A percentile compares a stretch with the other conserved stretches of the same genome.
These are phyloP conservation scores for Drosophila borborema DNA, from an alignment of 2,888 invertebrate genomes.

Conservation along the genomic window DNA sequence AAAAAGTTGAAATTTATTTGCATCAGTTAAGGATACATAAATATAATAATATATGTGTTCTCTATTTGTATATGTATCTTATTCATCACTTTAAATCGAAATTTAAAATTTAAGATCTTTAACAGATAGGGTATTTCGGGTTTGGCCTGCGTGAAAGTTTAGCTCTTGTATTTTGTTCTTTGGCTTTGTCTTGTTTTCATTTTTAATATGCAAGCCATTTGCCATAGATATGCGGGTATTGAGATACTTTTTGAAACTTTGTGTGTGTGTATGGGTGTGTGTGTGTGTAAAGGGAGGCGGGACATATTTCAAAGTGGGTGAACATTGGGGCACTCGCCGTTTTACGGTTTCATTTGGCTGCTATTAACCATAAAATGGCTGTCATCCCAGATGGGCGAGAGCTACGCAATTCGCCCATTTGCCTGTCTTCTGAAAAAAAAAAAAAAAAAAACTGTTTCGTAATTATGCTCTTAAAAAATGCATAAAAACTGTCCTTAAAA, in stretches of 20 bases:
- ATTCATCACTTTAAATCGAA: neutral
- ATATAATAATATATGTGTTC: neutral
- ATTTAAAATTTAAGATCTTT: neutral
- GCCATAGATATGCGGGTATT: slow-evolving; percentile 52
- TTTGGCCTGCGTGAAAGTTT: neutral
- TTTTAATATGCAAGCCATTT: slow-evolving; percentile 68
- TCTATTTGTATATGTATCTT: neutral
- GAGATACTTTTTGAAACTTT: slow-evolving; percentile 57
- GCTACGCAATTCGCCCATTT: slow-evolving; percentile 25
- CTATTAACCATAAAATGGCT: slow-evolving; percentile 67
- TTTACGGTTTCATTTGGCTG: slow-evolving; percentile 44
- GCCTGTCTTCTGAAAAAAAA: neutral
- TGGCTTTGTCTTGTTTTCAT: slow-evolving; percentile 48
- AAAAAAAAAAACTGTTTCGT: slow-evolving; percentile 40
- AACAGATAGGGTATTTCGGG: neutral
- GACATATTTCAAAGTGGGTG: slow-evolving; percentile 39
- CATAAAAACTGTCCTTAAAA: slow-evolving; percentile 52
- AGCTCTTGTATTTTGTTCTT: slow-evolving; percentile 1
- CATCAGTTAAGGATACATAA: neutral
- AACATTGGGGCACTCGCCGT: slow-evolving; percentile 3
- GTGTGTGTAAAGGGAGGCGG: neutral
- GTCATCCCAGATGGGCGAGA: slow-evolving; percentile 30
- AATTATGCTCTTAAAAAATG: slow-evolving; percentile 63
- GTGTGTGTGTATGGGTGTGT: neutral
- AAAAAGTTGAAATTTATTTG: neutral